Evolutionary conservation across 2,888 invertebrate genomes (phyloP).

Genomic region (Lasioglossum vierecki): DNA sequence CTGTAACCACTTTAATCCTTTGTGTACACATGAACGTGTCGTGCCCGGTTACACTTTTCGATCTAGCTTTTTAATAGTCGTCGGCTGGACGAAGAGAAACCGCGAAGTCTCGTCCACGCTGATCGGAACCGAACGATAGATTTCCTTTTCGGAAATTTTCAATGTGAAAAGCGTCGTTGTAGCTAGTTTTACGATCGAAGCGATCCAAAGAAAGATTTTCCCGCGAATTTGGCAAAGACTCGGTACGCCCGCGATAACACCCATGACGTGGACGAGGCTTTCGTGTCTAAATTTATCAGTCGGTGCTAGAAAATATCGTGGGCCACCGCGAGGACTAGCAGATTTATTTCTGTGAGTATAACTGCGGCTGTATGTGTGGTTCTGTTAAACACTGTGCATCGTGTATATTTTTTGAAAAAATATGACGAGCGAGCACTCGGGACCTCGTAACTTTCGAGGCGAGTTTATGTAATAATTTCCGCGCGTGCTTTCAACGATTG

Average conservation of each 20-base stretch:
- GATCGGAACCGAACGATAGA: not conserved
- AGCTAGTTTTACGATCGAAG: not conserved
- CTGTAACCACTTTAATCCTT: constrained; percentile 29
- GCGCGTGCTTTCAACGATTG: constrained; percentile 20
- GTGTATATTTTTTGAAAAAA: constrained; percentile 20
- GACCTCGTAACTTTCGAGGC: constrained; percentile 7
- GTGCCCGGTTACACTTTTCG: constrained; percentile 44
- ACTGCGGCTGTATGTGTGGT: constrained; percentile 34
- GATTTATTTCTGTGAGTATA: constrained; percentile 56
- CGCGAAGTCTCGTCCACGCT: constrained; percentile 14
- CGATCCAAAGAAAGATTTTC: constrained; percentile 11
- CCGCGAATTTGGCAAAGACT: constrained; percentile 42
- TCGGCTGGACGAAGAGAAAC: constrained; percentile 3
- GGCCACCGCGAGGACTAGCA: constrained; percentile 50
- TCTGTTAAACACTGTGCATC: constrained; percentile 36
- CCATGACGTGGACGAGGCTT: constrained; percentile 49
- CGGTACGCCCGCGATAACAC: constrained; percentile 21
- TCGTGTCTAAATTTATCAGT: constrained; percentile 60
- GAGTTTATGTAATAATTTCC: constrained; percentile 35
- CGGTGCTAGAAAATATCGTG: constrained; percentile 57
- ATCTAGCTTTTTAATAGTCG: constrained; percentile 35
- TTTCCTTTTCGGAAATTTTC: not conserved
- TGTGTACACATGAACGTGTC: constrained; percentile 29
- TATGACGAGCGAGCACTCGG: constrained; percentile 20
- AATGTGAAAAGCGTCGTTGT: not conserved